A percentile compares a stretch with the other conserved stretches of the same genome.
Evolutionary conservation across 2,888 invertebrate species (phyloP).

Genomic region (Helicoverpa assulta): DNA sequence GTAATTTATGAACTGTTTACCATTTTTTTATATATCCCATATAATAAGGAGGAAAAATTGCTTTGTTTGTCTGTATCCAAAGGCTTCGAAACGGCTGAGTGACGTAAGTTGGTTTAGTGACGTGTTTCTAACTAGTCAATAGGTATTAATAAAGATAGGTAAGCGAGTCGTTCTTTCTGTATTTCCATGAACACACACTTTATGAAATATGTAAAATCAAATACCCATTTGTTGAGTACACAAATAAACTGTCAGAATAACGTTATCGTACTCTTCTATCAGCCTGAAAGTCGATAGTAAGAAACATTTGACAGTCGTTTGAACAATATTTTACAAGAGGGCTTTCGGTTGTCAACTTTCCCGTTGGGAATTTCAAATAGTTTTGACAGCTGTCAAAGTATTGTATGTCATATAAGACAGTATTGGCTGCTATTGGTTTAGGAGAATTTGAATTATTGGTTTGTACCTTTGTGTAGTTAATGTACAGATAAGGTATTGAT

Average conservation of each 20-base stretch:
- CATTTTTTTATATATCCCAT: too few species aligned
- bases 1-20: too few species aligned
- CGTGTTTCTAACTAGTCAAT: too few species aligned
- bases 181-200: not conserved
- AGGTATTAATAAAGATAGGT: not conserved
- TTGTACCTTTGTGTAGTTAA: not conserved
- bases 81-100: too few species aligned
- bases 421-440: not conserved
- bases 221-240: constrained; percentile 11
- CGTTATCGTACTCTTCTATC: constrained; percentile 29
- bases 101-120: too few species aligned
- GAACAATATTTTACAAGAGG: constrained; percentile 18
- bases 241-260: constrained; percentile 35
- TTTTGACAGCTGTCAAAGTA: constrained; percentile 22
- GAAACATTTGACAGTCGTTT: constrained; percentile 25
- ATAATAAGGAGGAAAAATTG: too few species aligned
- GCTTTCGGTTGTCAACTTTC: constrained; percentile 8
- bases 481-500: too few species aligned
- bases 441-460: not conserved
- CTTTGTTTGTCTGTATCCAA: too few species aligned
- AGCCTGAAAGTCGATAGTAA: constrained; percentile 18
- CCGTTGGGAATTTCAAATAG: constrained; percentile 21
- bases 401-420: not conserved
- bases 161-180: not conserved
- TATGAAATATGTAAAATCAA: constrained; percentile 28